Base-by-base conservation (phyloP, 2,797 vertebrate genomes). In the Typhlichthys subterraneus region DNA sequence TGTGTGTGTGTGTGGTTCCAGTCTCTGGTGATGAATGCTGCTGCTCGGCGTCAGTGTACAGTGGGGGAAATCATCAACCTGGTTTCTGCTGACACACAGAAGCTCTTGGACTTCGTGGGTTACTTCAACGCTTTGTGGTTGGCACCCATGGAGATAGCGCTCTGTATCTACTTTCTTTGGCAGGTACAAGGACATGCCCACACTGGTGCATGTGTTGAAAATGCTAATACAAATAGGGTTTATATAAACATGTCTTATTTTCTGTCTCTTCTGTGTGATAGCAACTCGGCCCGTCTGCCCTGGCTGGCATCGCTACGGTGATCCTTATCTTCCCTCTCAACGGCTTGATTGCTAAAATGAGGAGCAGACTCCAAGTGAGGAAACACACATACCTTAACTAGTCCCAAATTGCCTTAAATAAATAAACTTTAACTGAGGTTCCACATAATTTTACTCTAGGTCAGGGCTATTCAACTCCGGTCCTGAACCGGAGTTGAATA, bases 151-250 rank as follows among this genome's bases (percentile, higher is more conserved):
- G 94, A 96, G 87, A 95, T 98, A 45, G 63, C 90, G 12, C 85
- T 98, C 65, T 98, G 96, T 80, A 95, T 98, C 66, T 90, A 94
- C 84, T 97, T 98, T 82, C 92, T 99, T 68, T 98, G 97, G 95
- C 96, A 99, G 96, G 97, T 96, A 67, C 33, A 38, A 9, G 33
- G 33, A 38, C 33, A 38, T 9, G 33, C 33, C 33, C 8, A 38
- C 8, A 8, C 33, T 38, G 5, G 33, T 38, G 33, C 33, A 38
- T 38, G 33, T 9, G 6, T 38, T 38, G 33, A 38, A 38, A 38
- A 38, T 38, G 3, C 33, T 7, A 6, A 38, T 9, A 38, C 33
- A 38, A 8, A 38, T 38, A 9, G 33, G 33, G 33, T 38, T 38
- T 8, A 38, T 38, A 7, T 38, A 38, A 38, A 38, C 33, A 38